phyloP scores from a whole-genome alignment of 2,888 invertebrate species.

The Rosalia funebris region DNA sequence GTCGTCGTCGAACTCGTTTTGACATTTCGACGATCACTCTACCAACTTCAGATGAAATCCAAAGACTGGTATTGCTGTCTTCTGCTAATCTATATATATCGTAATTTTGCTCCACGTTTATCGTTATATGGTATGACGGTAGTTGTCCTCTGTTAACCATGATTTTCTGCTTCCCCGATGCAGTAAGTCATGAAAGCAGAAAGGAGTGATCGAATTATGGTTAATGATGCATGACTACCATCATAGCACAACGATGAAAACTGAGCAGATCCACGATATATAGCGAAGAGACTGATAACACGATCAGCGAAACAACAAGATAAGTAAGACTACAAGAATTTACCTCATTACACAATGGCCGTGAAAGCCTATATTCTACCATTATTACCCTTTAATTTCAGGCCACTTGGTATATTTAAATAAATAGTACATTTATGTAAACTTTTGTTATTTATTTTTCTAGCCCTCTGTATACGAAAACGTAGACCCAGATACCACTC shows the following conservation, averaged over 20 bases:
- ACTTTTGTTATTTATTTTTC: neutral
- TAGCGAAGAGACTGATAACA: neutral
- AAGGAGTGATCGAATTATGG: too few relatives aligned
- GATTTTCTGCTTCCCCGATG: too few relatives aligned
- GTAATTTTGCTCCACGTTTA: neutral
- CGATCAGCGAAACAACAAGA: neutral
- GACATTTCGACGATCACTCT: neutral
- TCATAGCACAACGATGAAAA: too few relatives aligned
- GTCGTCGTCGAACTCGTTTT: too few relatives aligned
- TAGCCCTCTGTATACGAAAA: conserved; percentile 1
- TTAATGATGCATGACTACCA: too few relatives aligned
- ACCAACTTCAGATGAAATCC: neutral
- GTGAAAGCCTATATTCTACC: neutral
- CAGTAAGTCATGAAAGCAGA: too few relatives aligned
- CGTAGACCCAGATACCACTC: conserved; percentile 65
- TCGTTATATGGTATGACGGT: too few relatives aligned
- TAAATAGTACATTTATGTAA: too few relatives aligned
- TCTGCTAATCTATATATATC: neutral
- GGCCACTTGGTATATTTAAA: too few relatives aligned
- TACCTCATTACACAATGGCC: neutral
- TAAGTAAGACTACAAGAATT: neutral
- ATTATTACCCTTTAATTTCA: neutral
- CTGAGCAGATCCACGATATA: neutral
- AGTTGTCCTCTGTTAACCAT: too few relatives aligned
- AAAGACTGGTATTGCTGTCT: neutral